Evolutionary conservation across 2,113 vertebrate genomes (phyloP), one percentile per base, ranked within the genome.

Genomic region (Indri indri): DNA sequence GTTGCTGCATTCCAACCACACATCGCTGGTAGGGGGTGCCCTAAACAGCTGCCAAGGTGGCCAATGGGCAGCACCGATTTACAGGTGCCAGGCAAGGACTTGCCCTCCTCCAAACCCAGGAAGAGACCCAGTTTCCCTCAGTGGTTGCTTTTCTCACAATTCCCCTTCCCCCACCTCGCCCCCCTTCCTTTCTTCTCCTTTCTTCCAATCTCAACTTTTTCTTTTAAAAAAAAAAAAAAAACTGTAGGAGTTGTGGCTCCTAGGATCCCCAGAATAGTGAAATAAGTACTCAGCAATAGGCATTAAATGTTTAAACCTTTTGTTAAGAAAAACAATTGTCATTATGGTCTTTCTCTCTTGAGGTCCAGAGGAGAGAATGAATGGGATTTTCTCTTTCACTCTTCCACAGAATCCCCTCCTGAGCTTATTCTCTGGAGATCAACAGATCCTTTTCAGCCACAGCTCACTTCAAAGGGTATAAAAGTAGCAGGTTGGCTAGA

Each of bases 281-380:
- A 81, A 73, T 59, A 74, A 82, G 83, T 88, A 14, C 34, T 88
- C n/a, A 20, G 37, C 47, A 57, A 86, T 16, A 71, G n/a, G 16
- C 23, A 76, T 97, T 96, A 57, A 95, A 57, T 77, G 65, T 86
- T 59, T 94, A 84, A 94, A 52, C 32, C 34, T 93, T 96, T 76
- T 57, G 42, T 93, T 94, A 88, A 95, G 70, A n/a, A 91, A 96
- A 93, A 63, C 52, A 68, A 47, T 84, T 18, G 81, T 42, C 45
- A 30, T 61, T 18, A n/a, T 57, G 52, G 30, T 34, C 90, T 93
- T 95, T 76, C 76, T 95, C 40, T 90, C 52, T 73, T 37, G 50
- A 82, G 7, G 11, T 17, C 73, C 50, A 22, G 11, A 47, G 79
- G 40, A 83, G 34, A 57, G 73, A 63, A 71, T 68, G 79, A 82